Evolutionary conservation across 2,113 vertebrate genomes (phyloP), one percentile per base, ranked within the genome.

Genomic region (Eulemur rufifrons): DNA sequence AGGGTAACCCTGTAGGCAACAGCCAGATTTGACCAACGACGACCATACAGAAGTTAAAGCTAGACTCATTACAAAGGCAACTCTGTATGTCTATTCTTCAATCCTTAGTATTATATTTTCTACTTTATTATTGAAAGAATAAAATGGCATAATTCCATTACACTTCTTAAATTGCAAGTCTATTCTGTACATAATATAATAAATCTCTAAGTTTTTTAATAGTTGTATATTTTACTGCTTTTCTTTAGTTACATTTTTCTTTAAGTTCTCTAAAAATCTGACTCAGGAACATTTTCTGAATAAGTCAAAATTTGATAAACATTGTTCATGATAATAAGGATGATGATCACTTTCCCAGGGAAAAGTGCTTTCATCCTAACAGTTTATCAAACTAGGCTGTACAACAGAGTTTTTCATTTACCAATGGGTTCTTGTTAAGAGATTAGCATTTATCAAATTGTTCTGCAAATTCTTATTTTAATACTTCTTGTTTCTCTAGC

Each of bases 401-500:
- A 63, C 32, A 86, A 81, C 2, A 47, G 17, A 92, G 32, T 27
- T 96, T 66, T 91, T 93, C 56, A 88, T 52, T 92, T 69, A 74
- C 69, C 77, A 94, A 56, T 8, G 96, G 85, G 10, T 86, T 96
- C 86, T 90, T 83, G 3, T 42, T 73, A 74, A 56, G 8, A 56
- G n/a, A 73, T 80, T 9, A 74, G 10, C 18, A 89, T 82, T 73
- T 89, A 91, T 37, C 59, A 81, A 81, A 76, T 47, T 89, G 18
- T 37, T 93, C n/a, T 20, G 1, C 6, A 86, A 95, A 92, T 59
- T 80, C 69, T 85, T 29, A 80, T 76, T 95, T 86, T n/a, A 77
- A 96, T 63, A 74, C 39, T 89, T 88, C 88, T 61, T 86, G 91
- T 77, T 96, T 94, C 59, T 82, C 52, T n/a, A 93, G 69, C 20